Conservation (phyloP, 2,888 invertebrate genomes). For the Acanthosepion esculentum region DNA sequence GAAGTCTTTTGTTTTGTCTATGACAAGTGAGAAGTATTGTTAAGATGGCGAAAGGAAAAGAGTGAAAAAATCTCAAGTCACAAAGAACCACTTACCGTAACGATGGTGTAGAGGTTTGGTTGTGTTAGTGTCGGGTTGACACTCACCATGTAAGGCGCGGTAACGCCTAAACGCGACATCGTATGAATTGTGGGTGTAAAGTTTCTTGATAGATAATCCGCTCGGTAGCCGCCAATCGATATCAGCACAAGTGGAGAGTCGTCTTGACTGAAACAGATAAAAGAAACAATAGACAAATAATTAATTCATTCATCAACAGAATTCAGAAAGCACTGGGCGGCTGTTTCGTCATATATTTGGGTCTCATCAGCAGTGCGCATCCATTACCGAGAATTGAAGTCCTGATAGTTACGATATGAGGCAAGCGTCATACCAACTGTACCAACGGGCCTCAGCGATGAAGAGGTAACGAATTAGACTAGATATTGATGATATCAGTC, state of each 20-base stretch:
- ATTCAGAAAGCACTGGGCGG: too few species aligned
- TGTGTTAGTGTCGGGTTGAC: slow-evolving; percentile 69
- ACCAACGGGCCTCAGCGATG: too few species aligned
- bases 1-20: neutral
- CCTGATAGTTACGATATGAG: too few species aligned
- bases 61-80: neutral
- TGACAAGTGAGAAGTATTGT: neutral
- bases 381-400: too few species aligned
- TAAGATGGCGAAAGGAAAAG: neutral
- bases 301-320: too few species aligned
- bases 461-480: too few species aligned
- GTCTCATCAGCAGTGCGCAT: too few species aligned
- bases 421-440: too few species aligned
- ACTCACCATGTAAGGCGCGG: slow-evolving; percentile 65
- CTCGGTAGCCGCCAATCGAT: slow-evolving; percentile 69
- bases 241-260: slow-evolving; percentile 65
- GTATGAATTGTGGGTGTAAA: slow-evolving; percentile 63
- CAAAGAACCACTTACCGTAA: slow-evolving; percentile 62
- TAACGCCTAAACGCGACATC: slow-evolving; percentile 63
- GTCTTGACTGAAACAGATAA: slow-evolving; percentile 48
- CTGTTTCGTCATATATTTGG: too few species aligned
- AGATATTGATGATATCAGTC: too few species aligned
- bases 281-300: too few species aligned
- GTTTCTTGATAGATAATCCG: slow-evolving; percentile 63
- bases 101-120: slow-evolving; percentile 71